Evolutionary conservation across 2,113 vertebrate species (phyloP), one percentile per base, ranked within the genome.

Genomic region (Daphoenositta chrysoptera): DNA sequence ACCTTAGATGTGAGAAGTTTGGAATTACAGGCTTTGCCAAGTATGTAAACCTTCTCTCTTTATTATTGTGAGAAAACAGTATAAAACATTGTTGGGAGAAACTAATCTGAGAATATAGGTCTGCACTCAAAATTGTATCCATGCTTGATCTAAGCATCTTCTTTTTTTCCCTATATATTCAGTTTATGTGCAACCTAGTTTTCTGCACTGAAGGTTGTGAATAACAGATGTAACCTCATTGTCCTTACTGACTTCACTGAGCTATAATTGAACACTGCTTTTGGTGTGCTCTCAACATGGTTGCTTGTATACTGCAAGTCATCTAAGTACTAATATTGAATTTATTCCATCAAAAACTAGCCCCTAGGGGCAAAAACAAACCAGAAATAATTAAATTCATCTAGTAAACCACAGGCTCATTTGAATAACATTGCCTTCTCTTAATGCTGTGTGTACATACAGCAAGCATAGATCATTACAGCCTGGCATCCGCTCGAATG

Each of bases 261-360:
- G 95, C 94, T 97, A 97, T 96, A 97, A 96, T 96, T 97, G 96
- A 96, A 96, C 92, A 89, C 45, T 0, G 13, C 72, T 96, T 96
- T 97, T 91, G 88, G 80, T 96, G 93, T 7, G 27, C 94, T 96
- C 83, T 94, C 80, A 84, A 93, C 95, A 93, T 83, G 76, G 88
- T 71, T 94, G 92, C 92, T 96, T 93, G 86, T 92, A 68, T 69
- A 87, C 83, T 92, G 86, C 72, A 96, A 96, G 94, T 94, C 90
- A 96, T 96, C 88, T 93, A 94, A 96, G 92, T 96, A 96, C 95
- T 90, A 93, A 96, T 97, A 97, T 96, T 96, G 96, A 96, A 97
- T 96, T 96, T 96, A 88, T 97, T 96, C 96, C 92, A 92, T 94
- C 94, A 96, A 96, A 96, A 96, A 92, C 88, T 75, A 95, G 69